phyloP scores from a whole-genome alignment of 2,888 invertebrate species.

The Drosophila nr. fundita region DNA sequence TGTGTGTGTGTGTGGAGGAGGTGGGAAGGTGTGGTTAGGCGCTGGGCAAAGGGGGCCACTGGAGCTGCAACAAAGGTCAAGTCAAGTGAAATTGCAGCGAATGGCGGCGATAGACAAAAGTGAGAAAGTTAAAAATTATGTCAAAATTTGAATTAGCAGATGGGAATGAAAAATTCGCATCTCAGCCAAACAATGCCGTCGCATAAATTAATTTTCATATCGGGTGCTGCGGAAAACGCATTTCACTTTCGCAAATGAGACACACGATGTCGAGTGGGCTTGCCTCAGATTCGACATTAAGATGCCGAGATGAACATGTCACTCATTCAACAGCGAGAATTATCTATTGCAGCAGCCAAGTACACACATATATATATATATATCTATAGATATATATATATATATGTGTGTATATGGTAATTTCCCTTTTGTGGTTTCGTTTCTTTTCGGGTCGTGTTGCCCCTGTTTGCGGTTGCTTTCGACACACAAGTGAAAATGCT shows the following conservation, averaged over 20 bases:
- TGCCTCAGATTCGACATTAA: constrained; percentile 37
- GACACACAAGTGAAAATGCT: constrained; percentile 50
- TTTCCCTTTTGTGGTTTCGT: constrained; percentile 64
- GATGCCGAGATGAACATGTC: constrained; percentile 46
- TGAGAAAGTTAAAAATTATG: constrained; percentile 80
- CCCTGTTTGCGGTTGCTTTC: constrained; percentile 40
- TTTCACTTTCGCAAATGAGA: constrained; percentile 71
- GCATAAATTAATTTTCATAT: constrained; percentile 72
- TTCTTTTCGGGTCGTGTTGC: constrained; percentile 26
- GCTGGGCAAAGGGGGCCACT: constrained; percentile 1
- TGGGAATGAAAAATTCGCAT: constrained; percentile 41
- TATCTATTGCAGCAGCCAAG: constrained; percentile 34
- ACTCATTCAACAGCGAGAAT: constrained; percentile 37
- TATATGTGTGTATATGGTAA: constrained; percentile 2
- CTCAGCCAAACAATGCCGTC: constrained; percentile 43
- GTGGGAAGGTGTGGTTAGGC: neutral
- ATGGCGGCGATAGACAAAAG: constrained; percentile 57
- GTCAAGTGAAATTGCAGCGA: constrained; percentile 69
- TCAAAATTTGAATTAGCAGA: constrained; percentile 76
- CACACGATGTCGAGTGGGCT: constrained; percentile 19
- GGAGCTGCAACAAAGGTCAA: constrained; percentile 67
- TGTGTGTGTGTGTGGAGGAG: neutral
- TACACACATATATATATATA: neutral
- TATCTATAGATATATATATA: neutral
- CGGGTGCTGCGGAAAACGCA: constrained; percentile 67